Percentiles rank a stretch among this genome's conserved stretches.
Evolutionary conservation across 2,113 vertebrate species (phyloP).

Genomic region (Pycnonotus jocosus): DNA sequence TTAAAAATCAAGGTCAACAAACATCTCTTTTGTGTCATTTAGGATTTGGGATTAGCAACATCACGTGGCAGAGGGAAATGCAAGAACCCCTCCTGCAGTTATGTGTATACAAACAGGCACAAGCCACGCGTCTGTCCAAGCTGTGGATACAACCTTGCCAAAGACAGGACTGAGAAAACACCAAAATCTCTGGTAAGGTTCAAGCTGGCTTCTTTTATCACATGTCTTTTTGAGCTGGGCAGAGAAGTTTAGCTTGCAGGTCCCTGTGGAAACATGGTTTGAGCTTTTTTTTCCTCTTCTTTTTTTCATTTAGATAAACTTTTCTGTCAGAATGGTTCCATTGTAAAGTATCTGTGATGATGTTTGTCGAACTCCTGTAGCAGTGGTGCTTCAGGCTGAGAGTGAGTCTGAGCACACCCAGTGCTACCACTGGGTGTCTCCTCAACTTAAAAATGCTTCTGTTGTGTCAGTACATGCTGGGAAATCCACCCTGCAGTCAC

Average conservation of each 20-base stretch:
- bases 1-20: neutral
- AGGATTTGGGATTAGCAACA: conserved; percentile 95
- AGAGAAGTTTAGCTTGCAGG: neutral
- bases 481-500: neutral
- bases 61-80: conserved; percentile 91
- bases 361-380: neutral
- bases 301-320: neutral
- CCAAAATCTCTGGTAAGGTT: conserved; percentile 63
- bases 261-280: neutral
- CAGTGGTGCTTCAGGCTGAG: neutral
- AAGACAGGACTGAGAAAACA: conserved; percentile 80
- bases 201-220: neutral
- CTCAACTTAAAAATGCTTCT: neutral
- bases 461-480: fast-evolving
- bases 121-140: conserved; percentile 90
- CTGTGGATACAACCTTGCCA: conserved; percentile 88
- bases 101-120: conserved; percentile 94
- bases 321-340: neutral
- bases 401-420: neutral
- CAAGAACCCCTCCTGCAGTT: conserved; percentile 91
- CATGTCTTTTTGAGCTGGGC: neutral
- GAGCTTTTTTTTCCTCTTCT: neutral
- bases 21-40: neutral
- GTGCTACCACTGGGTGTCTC: conserved; percentile 46
- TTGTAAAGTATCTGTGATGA: neutral